Base-by-base conservation (phyloP, 2,888 invertebrate species). In the Orchesellides sinensis region DNA sequence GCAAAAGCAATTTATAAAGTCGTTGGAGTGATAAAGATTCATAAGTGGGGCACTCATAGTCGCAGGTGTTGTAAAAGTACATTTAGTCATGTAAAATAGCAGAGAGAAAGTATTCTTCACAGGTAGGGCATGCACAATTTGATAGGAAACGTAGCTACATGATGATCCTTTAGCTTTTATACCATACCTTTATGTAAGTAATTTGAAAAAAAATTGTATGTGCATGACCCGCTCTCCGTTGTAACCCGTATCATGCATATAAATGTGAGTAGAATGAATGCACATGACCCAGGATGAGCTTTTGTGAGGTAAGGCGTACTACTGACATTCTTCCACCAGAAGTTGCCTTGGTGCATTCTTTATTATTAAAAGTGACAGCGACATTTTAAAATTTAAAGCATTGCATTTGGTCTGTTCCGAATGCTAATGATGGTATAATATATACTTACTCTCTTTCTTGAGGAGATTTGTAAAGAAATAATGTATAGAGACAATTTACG, bases 1-100 rank as follows among this genome's bases (percentile, higher is more conserved):
- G 49, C 25, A 47, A 79, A 73, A 81, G 80, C 80, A 81, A 81
- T 81, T 81, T 81, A 70, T 79, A 70, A 54, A 47, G 70, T 79
- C 40, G 27, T 54, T 25, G 10, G 73, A 47, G 73, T 65, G 70
- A 54, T 52, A 10, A 56, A 52, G 23, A 79, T 63, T 79, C 65
- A 54, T 70, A 70, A 69, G 52, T 69, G 45, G 69, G 40, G 29
- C 78, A 54, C 21, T 25, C 25, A 21, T 27, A 19, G 19, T 23
- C 27, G 70, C 79, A 79, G 79, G 70, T 79, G 70, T 27, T 69
- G 79, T 1, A 21, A 45, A 21, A 6, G 17, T 69, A 29, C 32
- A 19, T 27, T 0, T 8, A 17, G 49, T 32, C 12, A 63, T 25
- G 35, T 10, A 47, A 23, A 45, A 65, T 14, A 25, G 65, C 10